Base-by-base conservation (phyloP, 2,888 invertebrate species). In the Eubasilissa splendida region DNA sequence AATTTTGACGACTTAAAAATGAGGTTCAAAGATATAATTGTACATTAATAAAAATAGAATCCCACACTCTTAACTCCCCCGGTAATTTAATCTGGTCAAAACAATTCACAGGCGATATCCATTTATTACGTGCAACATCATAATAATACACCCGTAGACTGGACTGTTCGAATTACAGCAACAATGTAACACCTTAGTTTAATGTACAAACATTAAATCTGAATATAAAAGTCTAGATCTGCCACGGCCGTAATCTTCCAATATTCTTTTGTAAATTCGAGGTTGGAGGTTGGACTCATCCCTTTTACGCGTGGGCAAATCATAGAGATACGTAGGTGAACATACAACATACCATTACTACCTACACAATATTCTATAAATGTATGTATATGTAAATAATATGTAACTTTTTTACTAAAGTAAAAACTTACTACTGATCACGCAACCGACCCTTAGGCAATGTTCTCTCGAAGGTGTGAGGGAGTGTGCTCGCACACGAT, bases 271-370 rank as follows among this genome's bases (percentile, higher is more conserved):
- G 60, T 22, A 60, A 12, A 14, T 60, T 22, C n/a, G 14, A n/a
- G n/a, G 42, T 42, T 42, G 42, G 7, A 42, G 42, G 7, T 42
- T 42, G 42, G 7, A 42, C 42, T 42, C 42, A 42, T 42, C 60
- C n/a, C 60, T n/a, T 60, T 7, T 60, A 53, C 22, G 70, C 70
- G 70, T 70, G 70, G 70, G 70, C 52, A 70, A 70, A 70, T 54
- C 53, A 22, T 53, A 70, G 70, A 70, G n/a, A 0, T 42, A 42
- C 7, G 42, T 42, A 42, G 42, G 42, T 2, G 42, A 42, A 42
- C 42, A 22, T 22, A 42, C 42, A 42, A 42, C 42, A 42, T 42
- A 42, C 42, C 42, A 42, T 42, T 42, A 42, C 42, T 42, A 42
- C 42, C 42, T 42, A 42, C 42, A 7, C 42, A 42, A 42, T 7